Base-by-base conservation (phyloP, 2,888 invertebrate species). In the Platerodrilus igneus region DNA sequence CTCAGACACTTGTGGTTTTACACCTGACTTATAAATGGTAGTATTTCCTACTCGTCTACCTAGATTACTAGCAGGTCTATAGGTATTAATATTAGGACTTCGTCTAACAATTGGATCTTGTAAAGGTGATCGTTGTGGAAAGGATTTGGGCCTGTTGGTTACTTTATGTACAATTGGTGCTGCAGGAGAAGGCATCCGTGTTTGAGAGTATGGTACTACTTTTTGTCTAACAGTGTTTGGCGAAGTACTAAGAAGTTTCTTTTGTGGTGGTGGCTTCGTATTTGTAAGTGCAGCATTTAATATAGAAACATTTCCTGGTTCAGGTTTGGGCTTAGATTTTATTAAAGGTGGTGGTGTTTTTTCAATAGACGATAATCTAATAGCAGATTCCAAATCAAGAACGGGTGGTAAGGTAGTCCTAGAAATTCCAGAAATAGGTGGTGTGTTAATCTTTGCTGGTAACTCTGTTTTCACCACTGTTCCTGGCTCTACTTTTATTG, bases 281-380 rank as follows among this genome's bases (percentile, higher is more conserved):
- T 53, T 67, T 47, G 46, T 57, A 19, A 55, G 53, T 17, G 52
- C 67, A 57, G 41, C 70, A 60, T 40, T 72, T 45, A 38, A 63
- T 59, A 54, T 70, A 58, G 41, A 66, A 59, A 4, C 65, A 59
- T n/a, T 68, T 59, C 13, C 64, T 60, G 17, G 63, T 61, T 18
- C 49, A 8, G 47, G 27, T 18, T 37, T 33, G 7, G 37, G 36
- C 17, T 44, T 44, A 4, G 47, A 37, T 20, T 45, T 35, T 32
- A 30, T 41, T 11, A 42, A 33, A 4, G 29, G 5, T n/a, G 6
- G 26, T 32, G 2, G 13, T 23, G 15, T 34, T 20, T 29, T 41
- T 10, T 32, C 19, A n/a, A 41, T 41, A 6, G 37, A 25, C 18
- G 4, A 23, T 3, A 21, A 29, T 23, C 9, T 26, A 18, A 41